Percentiles rank a stretch among this genome's conserved stretches.
Evolutionary conservation across 1,140 invertebrate genomes (phyloP).

Genomic region (Philotrypesis tridentata): DNA sequence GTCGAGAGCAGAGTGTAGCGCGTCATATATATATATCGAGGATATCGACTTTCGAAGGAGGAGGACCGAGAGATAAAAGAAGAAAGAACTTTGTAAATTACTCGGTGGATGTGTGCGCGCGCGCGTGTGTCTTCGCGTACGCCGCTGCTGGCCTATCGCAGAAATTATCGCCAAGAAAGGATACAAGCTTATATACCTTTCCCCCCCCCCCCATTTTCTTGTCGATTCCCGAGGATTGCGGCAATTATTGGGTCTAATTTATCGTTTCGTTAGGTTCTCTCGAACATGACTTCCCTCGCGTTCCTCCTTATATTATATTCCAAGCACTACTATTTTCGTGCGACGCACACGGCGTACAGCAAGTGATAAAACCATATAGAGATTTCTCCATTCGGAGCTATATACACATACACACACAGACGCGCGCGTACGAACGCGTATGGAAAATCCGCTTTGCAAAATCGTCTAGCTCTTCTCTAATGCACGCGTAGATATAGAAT

Average conservation of each 20-base stretch:
- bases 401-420: no score
- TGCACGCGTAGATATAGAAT: background rate
- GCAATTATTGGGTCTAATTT: background rate
- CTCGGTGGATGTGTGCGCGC: background rate
- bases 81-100: slow-evolving; percentile 48
- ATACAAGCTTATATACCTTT: background rate
- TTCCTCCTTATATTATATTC: no score
- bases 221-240: background rate
- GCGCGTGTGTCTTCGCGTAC: no score
- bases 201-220: background rate
- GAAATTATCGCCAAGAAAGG: slow-evolving; percentile 19
- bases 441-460: background rate
- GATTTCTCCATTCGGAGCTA: no score
- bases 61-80: slow-evolving; percentile 14
- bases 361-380: no score
- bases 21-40: slow-evolving; percentile 12
- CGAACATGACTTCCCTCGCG: background rate
- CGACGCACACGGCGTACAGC: no score
- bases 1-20: background rate
- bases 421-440: no score
- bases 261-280: background rate
- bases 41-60: slow-evolving; percentile 34
- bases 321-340: no score
- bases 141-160: slow-evolving; percentile 22
- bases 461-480: background rate